phyloP scores from a whole-genome alignment of 2,888 invertebrate genomes.

The Euphydryas editha region DNA sequence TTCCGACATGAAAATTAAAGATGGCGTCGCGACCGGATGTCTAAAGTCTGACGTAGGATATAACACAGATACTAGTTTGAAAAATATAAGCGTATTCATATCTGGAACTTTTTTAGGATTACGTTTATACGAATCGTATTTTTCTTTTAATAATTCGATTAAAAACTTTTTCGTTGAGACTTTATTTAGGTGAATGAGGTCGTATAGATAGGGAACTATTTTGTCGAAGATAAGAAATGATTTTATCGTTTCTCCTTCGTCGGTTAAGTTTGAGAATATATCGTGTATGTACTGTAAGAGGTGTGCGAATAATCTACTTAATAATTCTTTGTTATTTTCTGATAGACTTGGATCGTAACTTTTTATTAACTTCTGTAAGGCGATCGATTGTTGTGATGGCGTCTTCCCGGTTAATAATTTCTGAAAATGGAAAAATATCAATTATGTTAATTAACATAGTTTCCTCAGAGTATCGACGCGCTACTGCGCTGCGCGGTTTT shows the following conservation, averaged over 20 bases:
- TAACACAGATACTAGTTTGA: constrained; percentile 91
- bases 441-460: too few relatives aligned
- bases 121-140: constrained; percentile 85
- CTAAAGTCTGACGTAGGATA: constrained; percentile 96
- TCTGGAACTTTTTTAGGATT: constrained; percentile 85
- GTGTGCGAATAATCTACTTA: constrained; percentile 89
- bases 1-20: constrained; percentile 91
- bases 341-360: constrained; percentile 93
- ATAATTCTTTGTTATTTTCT: constrained; percentile 89
- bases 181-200: constrained; percentile 88
- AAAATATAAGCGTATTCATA: constrained; percentile 89
- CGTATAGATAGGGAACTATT: constrained; percentile 84
- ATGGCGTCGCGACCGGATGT: constrained; percentile 95
- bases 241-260: constrained; percentile 70
- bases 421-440: constrained; percentile 53
- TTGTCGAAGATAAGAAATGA: constrained; percentile 85
- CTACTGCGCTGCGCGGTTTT: too few relatives aligned
- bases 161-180: constrained; percentile 86
- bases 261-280: constrained; percentile 71
- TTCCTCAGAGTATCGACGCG: too few relatives aligned
- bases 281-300: constrained; percentile 91
- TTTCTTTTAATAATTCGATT: constrained; percentile 88
- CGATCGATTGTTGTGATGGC: constrained; percentile 86
- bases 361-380: constrained; percentile 92
- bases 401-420: constrained; percentile 85